phyloP scores from a whole-genome alignment of 2,888 invertebrate genomes.

The Lasioglossum leucozonium region DNA sequence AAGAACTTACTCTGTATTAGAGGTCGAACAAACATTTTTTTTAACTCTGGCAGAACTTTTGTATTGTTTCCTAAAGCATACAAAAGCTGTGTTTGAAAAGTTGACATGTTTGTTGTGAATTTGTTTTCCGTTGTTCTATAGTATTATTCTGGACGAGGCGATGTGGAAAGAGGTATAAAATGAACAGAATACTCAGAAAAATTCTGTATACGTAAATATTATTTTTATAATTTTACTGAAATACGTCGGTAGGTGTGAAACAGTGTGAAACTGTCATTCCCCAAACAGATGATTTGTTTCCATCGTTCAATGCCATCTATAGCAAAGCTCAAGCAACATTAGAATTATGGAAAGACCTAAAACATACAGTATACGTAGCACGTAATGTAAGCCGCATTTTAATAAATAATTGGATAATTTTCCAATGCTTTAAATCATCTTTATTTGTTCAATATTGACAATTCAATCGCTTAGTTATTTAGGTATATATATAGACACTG shows the following conservation, averaged over 20 bases:
- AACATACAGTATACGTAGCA: neutral
- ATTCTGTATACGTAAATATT: neutral
- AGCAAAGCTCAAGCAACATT: neutral
- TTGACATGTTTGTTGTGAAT: conserved; percentile 63
- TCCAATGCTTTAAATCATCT: neutral
- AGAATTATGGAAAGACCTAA: neutral
- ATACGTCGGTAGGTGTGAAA: neutral
- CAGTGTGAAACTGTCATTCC: neutral
- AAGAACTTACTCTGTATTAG: conserved; percentile 79
- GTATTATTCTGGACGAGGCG: neutral
- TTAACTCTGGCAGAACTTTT: conserved; percentile 78
- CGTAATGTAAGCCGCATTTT: neutral
- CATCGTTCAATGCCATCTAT: conserved; percentile 1
- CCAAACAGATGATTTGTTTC: neutral
- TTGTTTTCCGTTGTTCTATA: neutral
- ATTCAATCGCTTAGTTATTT: neutral
- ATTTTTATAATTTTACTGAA: neutral
- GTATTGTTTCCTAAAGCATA: conserved; percentile 75
- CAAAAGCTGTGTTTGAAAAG: conserved; percentile 76
- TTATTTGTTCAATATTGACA: neutral
- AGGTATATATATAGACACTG: neutral
- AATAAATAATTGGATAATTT: neutral
- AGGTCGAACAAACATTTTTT: conserved; percentile 79
- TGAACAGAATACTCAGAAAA: neutral
- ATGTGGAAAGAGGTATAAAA: neutral